phyloP scores from a whole-genome alignment of 2,797 vertebrate species.

The Pseudochirops cupreus region DNA sequence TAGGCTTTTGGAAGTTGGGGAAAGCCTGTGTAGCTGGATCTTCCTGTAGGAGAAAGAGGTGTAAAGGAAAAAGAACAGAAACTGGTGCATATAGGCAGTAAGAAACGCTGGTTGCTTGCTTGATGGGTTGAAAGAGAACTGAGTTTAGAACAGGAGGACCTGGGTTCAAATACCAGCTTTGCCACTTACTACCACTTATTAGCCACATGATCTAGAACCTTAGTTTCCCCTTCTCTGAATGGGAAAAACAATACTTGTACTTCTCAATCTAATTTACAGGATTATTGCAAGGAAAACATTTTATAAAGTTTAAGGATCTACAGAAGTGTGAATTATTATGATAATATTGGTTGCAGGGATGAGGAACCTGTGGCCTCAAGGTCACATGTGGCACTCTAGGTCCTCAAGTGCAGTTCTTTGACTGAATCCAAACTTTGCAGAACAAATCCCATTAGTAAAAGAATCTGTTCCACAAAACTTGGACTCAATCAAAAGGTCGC shows the following conservation, averaged over 20 bases:
- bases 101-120: not conserved
- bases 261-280: not conserved
- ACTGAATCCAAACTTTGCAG: no score
- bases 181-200: not conserved
- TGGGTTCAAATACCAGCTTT: not conserved
- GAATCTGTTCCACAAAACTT: no score
- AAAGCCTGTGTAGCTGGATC: not conserved
- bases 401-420: no score
- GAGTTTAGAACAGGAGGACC: not conserved
- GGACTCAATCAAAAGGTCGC: no score
- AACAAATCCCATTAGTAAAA: no score
- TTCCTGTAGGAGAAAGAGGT: not conserved
- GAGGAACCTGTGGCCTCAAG: no score
- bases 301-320: not conserved
- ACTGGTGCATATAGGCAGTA: not conserved
- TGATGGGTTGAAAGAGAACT: not conserved
- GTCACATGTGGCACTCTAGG: no score
- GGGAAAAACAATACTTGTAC: not conserved
- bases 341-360: not conserved
- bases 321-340: not conserved
- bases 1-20: not conserved
- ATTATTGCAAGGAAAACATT: not conserved
- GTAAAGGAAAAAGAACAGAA: not conserved
- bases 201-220: not conserved
- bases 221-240: not conserved